Base-by-base conservation (phyloP, 2,113 vertebrate genomes). In the Upupa epops region DNA sequence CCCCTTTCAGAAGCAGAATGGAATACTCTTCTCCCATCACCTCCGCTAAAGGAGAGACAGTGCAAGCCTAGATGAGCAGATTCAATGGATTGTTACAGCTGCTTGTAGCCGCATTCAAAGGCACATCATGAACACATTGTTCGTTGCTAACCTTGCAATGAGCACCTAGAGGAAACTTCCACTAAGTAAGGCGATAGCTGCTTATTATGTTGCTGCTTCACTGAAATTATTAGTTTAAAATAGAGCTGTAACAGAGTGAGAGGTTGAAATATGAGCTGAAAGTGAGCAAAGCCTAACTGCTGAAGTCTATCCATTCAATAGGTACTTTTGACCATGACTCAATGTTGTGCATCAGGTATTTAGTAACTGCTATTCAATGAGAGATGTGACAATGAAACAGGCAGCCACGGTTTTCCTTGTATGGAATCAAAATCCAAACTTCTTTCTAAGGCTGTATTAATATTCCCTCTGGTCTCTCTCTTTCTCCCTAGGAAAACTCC, bases 81-180 rank as follows among this genome's bases (percentile, higher is more conserved):
- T 76, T 54, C 90, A 58, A 10, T 3, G 32, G 42, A 86, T 49
- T 59, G 52, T 75, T 78, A 75, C 45, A 84, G 52, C 25, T 31
- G 17, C 14, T 58, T 59, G 58, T 14, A 80, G 52, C 56, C 70
- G 51, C 5, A 8, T 55, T 76, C 37, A 28, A 51, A 90, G 71
- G 37, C 60, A 83, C 55, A 86, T 95, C 77, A 89, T 49, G 70
- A 96, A 69, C 70, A 71, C 17, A 45, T 3, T 48, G 55, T 24
- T 86, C 51, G 36, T 65, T 81, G 83, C 8, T 9, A 48, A 73
- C 34, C 89, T 63, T 13, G 8, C 86, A 80, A 28, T 1, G 49
- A 95, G 83, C 85, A 95, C 92, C 95, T 91, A 90, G 66, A 96
- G 84, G 92, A 93, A 95, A 92, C 72, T 79, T 91, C 51, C 34